Conservation (phyloP, 2,888 invertebrate species). For the Suillia variegata region DNA sequence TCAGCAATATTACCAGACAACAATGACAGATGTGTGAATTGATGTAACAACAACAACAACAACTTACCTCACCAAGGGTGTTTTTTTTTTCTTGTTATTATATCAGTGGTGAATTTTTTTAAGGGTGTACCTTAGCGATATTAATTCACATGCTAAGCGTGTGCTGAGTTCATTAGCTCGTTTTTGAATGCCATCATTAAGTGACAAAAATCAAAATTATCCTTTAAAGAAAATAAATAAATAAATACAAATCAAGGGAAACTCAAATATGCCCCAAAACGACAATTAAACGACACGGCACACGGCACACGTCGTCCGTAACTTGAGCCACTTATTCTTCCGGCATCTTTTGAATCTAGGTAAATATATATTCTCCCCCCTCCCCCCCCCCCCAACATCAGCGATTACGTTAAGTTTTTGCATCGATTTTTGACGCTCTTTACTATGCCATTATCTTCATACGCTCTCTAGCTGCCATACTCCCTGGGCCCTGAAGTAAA, state of each 20-base stretch:
- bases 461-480: not conserved
- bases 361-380: not conserved
- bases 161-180: constrained; percentile 20
- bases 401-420: not conserved
- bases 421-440: constrained; percentile 22
- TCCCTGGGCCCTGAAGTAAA: not conserved
- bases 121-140: not conserved
- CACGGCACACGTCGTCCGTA: constrained; percentile 11
- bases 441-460: not conserved
- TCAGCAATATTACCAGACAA: constrained; percentile 11
- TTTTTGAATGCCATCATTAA: constrained; percentile 1
- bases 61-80: not conserved
- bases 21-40: constrained; percentile 24
- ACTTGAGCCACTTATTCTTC: not conserved
- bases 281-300: constrained; percentile 10
- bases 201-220: not conserved
- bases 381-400: too few relatives aligned
- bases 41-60: not conserved
- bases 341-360: not conserved
- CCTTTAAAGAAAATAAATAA: not conserved
- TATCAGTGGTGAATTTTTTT: not conserved
- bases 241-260: not conserved
- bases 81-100: not conserved
- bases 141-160: not conserved
- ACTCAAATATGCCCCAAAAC: constrained; percentile 5